A percentile compares a stretch with the other conserved stretches of the same genome.
Evolutionary conservation across 2,888 invertebrate genomes (phyloP).

Genomic region (Amblyjoppa fuscipennis): DNA sequence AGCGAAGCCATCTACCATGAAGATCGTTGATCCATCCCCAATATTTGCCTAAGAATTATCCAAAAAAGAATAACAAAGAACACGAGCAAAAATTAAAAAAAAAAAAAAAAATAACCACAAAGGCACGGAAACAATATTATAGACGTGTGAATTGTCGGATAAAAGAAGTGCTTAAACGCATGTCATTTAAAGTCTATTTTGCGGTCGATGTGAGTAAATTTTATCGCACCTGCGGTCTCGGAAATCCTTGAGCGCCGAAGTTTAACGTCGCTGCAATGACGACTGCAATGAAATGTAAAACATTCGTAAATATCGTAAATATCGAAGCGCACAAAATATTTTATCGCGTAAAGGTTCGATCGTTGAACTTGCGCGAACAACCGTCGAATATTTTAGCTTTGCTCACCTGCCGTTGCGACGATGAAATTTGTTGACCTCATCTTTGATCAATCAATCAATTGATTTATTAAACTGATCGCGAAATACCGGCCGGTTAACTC

Average conservation of each 20-base stretch:
- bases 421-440: slow-evolving; percentile 27
- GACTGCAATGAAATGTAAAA: not conserved
- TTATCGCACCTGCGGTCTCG: not conserved
- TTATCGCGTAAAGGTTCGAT: not conserved
- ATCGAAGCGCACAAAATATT: not conserved
- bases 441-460: slow-evolving; percentile 14
- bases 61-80: not conserved
- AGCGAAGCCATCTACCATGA: not conserved
- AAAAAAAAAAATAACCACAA: not conserved
- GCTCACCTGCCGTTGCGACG: slow-evolving; percentile 38
- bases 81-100: not conserved
- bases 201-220: not conserved
- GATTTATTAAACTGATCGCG: not conserved
- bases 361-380: not conserved
- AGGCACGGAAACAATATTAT: not conserved
- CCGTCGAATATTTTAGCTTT: not conserved
- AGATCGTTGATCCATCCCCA: not conserved
- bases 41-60: not conserved
- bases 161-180: not conserved
- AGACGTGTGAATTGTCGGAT: not conserved
- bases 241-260: slow-evolving; percentile 1
- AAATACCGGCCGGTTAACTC: not conserved
- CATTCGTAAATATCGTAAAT: not conserved
- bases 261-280: not conserved
- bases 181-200: not conserved